A percentile compares a stretch with the other conserved stretches of the same genome.
Evolutionary conservation across 1,140 invertebrate species (phyloP).

Genomic region (Hyles euphorbiae): DNA sequence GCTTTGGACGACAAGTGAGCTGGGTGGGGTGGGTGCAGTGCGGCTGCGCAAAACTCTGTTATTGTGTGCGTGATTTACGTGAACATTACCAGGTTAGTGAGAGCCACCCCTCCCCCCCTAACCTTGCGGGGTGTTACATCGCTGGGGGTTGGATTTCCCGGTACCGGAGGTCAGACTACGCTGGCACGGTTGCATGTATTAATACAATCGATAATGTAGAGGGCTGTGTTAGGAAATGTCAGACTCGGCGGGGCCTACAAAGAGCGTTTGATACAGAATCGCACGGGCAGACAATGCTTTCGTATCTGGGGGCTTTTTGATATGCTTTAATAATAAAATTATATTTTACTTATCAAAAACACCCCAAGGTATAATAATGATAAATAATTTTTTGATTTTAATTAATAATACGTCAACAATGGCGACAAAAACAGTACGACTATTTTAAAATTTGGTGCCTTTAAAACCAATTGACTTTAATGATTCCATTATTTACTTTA

Average conservation of each 20-base stretch:
- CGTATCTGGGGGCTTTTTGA: not conserved
- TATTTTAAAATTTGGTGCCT: too few relatives aligned
- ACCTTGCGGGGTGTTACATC: not conserved
- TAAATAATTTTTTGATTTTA: too few relatives aligned
- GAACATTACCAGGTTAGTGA: conserved; percentile 40
- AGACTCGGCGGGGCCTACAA: conserved; percentile 55
- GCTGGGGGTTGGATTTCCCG: conserved; percentile 31
- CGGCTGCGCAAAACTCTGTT: conserved; percentile 48
- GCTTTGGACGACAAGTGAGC: conserved; percentile 46
- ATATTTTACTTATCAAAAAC: too few relatives aligned
- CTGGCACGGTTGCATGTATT: conserved; percentile 41
- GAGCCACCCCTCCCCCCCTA: conserved; percentile 35
- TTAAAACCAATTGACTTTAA: too few relatives aligned
- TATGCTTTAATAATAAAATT: too few relatives aligned
- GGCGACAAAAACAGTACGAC: too few relatives aligned
- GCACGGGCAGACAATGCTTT: conserved; percentile 11
- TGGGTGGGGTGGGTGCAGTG: conserved; percentile 56
- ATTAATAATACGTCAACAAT: too few relatives aligned
- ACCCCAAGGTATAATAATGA: too few relatives aligned
- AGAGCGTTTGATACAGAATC: conserved; percentile 25
- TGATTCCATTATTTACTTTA: too few relatives aligned
- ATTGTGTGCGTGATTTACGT: conserved; percentile 55
- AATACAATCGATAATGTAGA: conserved; percentile 72
- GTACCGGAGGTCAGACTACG: conserved; percentile 32
- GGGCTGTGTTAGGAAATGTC: conserved; percentile 59